phyloP scores from a whole-genome alignment of 2,888 invertebrate genomes.

The Cabera pusaria region DNA sequence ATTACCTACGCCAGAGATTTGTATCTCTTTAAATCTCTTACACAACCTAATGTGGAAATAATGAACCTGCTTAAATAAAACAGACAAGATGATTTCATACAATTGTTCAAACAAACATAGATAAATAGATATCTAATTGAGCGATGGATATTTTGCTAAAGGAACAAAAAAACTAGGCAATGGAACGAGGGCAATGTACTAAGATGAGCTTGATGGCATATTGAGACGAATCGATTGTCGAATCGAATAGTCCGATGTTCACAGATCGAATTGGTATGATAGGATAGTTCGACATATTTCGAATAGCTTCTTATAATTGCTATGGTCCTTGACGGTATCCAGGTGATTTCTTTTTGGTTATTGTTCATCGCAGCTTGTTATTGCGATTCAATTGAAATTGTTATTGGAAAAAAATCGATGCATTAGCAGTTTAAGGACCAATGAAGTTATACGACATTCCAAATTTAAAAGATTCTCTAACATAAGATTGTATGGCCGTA shows the following conservation, averaged over 20 bases:
- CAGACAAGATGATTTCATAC: constrained; percentile 17
- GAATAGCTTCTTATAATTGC: constrained; percentile 26
- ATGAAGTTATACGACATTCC: no score
- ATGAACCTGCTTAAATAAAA: constrained; percentile 8
- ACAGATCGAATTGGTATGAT: constrained; percentile 52
- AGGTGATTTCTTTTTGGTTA: no score
- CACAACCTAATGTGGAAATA: constrained; percentile 11
- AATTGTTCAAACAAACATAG: constrained; percentile 23
- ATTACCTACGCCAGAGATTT: no score
- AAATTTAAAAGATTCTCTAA: no score
- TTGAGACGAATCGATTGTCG: constrained; percentile 68
- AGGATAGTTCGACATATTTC: constrained; percentile 25
- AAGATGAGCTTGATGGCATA: constrained; percentile 37
- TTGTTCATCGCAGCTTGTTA: no score
- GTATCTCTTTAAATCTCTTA: no score
- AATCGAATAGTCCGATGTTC: constrained; percentile 60
- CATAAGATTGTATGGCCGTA: no score
- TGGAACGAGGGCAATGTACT: constrained; percentile 27
- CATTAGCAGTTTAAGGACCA: no score
- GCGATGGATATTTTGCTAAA: constrained; percentile 21
- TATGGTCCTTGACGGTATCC: no score
- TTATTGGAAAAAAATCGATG: no score
- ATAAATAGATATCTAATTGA: constrained; percentile 36
- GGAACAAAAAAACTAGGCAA: constrained; percentile 37
- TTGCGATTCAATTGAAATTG: no score